Evolutionary conservation across 2,888 invertebrate species (phyloP), one percentile per base, ranked within the genome.

Genomic region (Meiosimyza platycephala): DNA sequence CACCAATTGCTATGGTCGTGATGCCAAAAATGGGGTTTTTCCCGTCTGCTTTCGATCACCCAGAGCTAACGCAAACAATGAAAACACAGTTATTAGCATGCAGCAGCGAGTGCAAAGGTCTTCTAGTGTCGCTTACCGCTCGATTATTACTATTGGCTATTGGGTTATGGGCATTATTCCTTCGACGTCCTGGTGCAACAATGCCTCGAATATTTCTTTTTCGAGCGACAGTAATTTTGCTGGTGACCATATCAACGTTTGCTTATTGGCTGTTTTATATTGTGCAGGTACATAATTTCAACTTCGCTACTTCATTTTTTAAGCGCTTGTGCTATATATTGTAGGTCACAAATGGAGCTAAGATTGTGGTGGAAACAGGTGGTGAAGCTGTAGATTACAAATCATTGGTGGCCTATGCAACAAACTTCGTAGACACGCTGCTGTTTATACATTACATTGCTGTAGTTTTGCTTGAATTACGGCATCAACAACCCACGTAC

Each of bases 261-360:
- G 94, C 98, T 6, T 99, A 97, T 88, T 99, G 99, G 99, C 89
- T 99, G 18, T 99, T 99, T 88, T 99, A 98, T 86, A 93, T 96
- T 81, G 97, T 98, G 67, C 95, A 98, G 88, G 91, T 93, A 71
- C 73, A 72, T 22, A 51, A 33, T 67, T 2, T 28, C 3, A 7
- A 28, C 9, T 40, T 40, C 40, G 2, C 40, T 60, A 9, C 12
- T 1, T 9, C 16, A 12, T 62, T 28, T 18, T 51, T 51, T 40
- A 3, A 47, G 9, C 5, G 6, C n/a, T 64, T 22, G 48, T 6
- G 60, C 13, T 69, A n/a, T 40, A 11, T 6, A 33, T 13, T 66
- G 13, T 15, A 79, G 79, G 85, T 85, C 72, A 93, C 93, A 0
- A 94, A 94, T 86, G 93, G 93, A 18, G 93, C 94, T 0, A 92